phyloP scores from a whole-genome alignment of 2,113 vertebrate species.

The Daboia siamensis region DNA sequence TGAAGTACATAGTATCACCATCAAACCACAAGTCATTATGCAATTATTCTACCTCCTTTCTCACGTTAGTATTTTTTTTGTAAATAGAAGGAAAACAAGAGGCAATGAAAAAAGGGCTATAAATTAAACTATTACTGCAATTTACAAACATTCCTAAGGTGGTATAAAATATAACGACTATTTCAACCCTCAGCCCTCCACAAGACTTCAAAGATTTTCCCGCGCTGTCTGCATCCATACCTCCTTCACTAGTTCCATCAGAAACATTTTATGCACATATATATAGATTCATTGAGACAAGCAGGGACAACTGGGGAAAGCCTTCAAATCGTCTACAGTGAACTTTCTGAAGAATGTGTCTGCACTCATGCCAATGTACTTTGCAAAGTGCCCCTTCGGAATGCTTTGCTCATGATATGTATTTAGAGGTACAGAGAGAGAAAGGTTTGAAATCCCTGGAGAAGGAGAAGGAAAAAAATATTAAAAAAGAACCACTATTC shows the following conservation, averaged over 20 bases:
- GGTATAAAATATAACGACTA: background rate
- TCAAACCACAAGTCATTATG: background rate
- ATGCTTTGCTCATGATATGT: background rate
- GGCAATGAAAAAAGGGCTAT: background rate
- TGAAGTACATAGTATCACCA: no score
- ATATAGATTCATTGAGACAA: background rate
- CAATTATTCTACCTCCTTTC: background rate
- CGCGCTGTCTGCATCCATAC: background rate
- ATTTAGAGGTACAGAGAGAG: background rate
- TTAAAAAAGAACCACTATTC: background rate
- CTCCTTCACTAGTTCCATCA: background rate
- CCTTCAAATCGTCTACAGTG: background rate
- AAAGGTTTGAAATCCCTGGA: background rate
- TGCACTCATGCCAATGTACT: background rate
- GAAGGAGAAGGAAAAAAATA: background rate
- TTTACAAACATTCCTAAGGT: background rate
- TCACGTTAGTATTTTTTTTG: background rate
- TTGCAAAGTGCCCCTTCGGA: background rate
- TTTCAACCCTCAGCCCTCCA: background rate
- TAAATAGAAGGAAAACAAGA: background rate
- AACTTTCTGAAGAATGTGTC: background rate
- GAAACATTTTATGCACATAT: background rate
- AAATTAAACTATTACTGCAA: background rate
- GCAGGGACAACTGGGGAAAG: background rate
- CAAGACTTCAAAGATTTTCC: background rate